Percentiles rank a stretch among this genome's conserved stretches.
These are phyloP conservation scores for Heterohyrax brucei DNA, from an alignment of 2,797 vertebrate species.

Conservation along the genomic window DNA sequence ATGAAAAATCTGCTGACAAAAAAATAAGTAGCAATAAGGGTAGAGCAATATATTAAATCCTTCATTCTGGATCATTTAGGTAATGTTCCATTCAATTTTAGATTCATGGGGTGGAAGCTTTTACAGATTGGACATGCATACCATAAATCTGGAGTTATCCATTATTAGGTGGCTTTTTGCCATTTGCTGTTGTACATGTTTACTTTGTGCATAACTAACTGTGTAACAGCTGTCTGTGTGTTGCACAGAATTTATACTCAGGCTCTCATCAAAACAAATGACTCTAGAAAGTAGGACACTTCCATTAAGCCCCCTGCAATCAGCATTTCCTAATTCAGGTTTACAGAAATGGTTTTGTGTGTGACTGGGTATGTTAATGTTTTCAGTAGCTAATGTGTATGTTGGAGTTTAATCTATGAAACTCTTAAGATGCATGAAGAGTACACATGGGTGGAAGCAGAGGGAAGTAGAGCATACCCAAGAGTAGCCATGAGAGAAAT, in stretches of 20 bases:
- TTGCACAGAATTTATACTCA: conserved; percentile 88
- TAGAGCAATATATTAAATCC: conserved; percentile 93
- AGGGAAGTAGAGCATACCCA: conserved; percentile 78
- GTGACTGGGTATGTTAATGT: conserved; percentile 59
- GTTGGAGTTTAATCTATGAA: conserved; percentile 83
- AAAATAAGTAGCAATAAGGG: conserved; percentile 93
- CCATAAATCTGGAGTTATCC: conserved; percentile 93
- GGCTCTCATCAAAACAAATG: conserved; percentile 89
- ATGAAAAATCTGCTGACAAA: conserved; percentile 94
- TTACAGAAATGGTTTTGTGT: conserved; percentile 83
- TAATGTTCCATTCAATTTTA: conserved; percentile 95
- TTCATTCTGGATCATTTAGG: conserved; percentile 95
- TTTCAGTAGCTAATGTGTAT: conserved; percentile 68
- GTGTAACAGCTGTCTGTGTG: conserved; percentile 90
- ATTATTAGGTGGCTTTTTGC: conserved; percentile 92
- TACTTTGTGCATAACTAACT: conserved; percentile 93
- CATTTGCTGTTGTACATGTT: conserved; percentile 92
- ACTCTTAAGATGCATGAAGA: conserved; percentile 64
- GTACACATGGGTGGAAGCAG: conserved; percentile 34
- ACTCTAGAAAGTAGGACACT: conserved; percentile 89
- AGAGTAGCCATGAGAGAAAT: conserved; percentile 83
- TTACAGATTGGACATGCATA: conserved; percentile 91
- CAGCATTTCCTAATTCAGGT: conserved; percentile 85
- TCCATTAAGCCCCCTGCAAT: conserved; percentile 87
- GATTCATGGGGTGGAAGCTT: conserved; percentile 93